A percentile compares a stretch with the other conserved stretches of the same genome.
phyloP scores from a whole-genome alignment of 2,113 vertebrate species.

The Sitta europaea region DNA sequence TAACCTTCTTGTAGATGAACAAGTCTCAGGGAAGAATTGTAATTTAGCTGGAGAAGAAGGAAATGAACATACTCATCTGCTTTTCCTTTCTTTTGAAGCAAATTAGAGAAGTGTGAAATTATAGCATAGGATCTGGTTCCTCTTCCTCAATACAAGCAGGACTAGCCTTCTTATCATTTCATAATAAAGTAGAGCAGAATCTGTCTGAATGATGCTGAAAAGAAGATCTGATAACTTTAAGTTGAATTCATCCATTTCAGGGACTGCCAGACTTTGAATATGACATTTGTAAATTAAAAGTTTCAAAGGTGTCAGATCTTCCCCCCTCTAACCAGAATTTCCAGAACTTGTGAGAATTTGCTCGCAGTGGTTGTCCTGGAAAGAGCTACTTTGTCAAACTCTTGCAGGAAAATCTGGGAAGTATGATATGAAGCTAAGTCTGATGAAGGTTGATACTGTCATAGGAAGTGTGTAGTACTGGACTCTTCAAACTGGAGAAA shows the following conservation, averaged over 20 bases:
- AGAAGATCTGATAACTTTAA: background rate
- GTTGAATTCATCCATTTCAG: background rate
- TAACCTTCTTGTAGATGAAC: background rate
- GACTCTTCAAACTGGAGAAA: background rate
- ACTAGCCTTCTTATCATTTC: background rate
- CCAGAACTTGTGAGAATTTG: background rate
- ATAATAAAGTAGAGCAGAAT: background rate
- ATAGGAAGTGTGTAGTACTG: background rate
- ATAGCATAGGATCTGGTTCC: background rate
- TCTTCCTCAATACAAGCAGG: background rate
- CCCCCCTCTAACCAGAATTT: background rate
- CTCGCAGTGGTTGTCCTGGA: background rate
- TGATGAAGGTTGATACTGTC: background rate
- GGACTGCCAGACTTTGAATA: background rate
- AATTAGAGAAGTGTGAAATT: slow-evolving; percentile 22
- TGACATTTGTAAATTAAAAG: rapidly evolving
- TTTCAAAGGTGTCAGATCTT: background rate
- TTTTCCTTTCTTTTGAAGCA: slow-evolving; percentile 16
- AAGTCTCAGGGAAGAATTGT: background rate
- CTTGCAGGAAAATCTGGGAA: background rate
- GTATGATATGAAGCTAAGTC: background rate
- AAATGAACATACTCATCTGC: background rate
- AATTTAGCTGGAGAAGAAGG: background rate
- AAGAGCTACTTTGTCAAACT: background rate
- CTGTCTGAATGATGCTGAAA: background rate